Evolutionary conservation across 2,888 invertebrate species (phyloP).

Genomic region (Erebia ligea): DNA sequence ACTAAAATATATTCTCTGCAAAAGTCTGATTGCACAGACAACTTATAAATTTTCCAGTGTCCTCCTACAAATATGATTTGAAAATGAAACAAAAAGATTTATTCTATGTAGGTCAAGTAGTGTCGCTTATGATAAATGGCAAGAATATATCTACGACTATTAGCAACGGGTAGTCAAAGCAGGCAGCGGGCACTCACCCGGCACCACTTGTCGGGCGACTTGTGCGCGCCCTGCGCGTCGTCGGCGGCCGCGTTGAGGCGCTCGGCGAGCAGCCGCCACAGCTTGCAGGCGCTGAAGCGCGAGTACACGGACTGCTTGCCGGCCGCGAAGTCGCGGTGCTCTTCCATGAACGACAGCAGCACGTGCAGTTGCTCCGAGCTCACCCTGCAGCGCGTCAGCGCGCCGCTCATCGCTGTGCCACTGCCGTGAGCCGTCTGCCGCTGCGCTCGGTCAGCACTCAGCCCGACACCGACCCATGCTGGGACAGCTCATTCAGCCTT

Average conservation of each 20-base stretch:
- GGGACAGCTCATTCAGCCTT: not conserved
- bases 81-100: too few relatives aligned
- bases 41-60: too few relatives aligned
- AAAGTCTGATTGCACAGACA: too few relatives aligned
- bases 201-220: slow-evolving; percentile 78
- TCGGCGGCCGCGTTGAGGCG: slow-evolving; percentile 74
- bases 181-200: slow-evolving; percentile 57
- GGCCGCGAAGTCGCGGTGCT: slow-evolving; percentile 75
- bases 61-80: too few relatives aligned
- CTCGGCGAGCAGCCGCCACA: slow-evolving; percentile 74
- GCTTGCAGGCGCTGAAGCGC: slow-evolving; percentile 73
- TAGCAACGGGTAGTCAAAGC: not conserved
- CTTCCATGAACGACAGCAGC: slow-evolving; percentile 77
- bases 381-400: slow-evolving; percentile 70
- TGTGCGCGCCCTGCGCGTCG: slow-evolving; percentile 68
- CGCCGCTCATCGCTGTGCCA: slow-evolving; percentile 65
- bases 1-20: too few relatives aligned
- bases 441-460: not conserved
- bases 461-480: not conserved
- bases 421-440: too few relatives aligned
- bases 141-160: too few relatives aligned
- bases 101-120: not conserved
- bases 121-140: too few relatives aligned
- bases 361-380: slow-evolving; percentile 73
- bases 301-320: slow-evolving; percentile 75